phyloP scores from a whole-genome alignment of 2,113 vertebrate species.

The Rallus limicola region DNA sequence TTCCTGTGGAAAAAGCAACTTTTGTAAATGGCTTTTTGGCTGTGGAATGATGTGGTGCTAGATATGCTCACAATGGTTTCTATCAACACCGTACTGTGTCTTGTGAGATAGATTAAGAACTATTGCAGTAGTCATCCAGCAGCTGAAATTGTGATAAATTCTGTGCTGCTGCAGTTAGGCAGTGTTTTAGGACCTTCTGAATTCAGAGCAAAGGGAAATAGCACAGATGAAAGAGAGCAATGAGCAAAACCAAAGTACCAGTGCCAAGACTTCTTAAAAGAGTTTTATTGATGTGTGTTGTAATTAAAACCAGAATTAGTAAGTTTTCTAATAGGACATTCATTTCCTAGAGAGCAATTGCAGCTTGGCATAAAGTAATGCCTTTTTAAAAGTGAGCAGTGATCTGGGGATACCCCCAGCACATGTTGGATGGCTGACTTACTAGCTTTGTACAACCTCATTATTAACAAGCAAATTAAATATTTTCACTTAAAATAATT shows the following conservation, averaged over 20 bases:
- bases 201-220: background rate
- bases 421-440: constrained; percentile 18
- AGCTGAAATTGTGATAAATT: background rate
- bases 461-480: constrained; percentile 57
- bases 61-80: background rate
- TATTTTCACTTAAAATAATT: constrained; percentile 43
- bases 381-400: constrained; percentile 13
- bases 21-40: background rate
- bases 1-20: background rate
- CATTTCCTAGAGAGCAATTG: constrained; percentile 37
- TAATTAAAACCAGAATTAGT: constrained; percentile 58
- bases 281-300: constrained; percentile 36
- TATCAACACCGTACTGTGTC: background rate
- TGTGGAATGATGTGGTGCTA: background rate
- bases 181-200: background rate
- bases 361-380: constrained; percentile 46
- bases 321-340: constrained; percentile 40
- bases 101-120: background rate
- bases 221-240: background rate
- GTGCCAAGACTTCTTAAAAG: constrained; percentile 9
- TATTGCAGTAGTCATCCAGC: background rate
- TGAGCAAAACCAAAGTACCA: constrained; percentile 1
- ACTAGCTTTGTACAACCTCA: constrained; percentile 19
- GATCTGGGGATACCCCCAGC: constrained; percentile 22
- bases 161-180: background rate